These are phyloP conservation scores for Salminus brasiliensis DNA, from an alignment of 2,113 vertebrate species.

Conservation along the genomic window DNA sequence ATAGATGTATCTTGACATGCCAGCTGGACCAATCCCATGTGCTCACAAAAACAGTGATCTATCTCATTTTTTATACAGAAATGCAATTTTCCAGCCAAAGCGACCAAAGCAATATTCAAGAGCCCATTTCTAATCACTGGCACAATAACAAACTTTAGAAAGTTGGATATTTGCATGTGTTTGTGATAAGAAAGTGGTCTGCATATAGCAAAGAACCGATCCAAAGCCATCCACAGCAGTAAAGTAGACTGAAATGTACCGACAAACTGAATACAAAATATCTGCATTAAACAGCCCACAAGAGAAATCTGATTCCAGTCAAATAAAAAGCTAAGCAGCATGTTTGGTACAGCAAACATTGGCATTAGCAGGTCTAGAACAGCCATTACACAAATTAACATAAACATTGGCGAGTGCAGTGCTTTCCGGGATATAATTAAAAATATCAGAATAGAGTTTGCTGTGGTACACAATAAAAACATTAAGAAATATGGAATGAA, in stretches of 20 bases:
- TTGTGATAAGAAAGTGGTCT: background rate
- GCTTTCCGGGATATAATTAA: background rate
- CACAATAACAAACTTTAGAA: background rate
- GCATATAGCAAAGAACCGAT: slow-evolving; percentile 2
- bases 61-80: background rate
- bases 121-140: background rate
- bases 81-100: background rate
- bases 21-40: background rate
- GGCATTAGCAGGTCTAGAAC: background rate
- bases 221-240: background rate
- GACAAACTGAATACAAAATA: background rate
- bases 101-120: background rate
- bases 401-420: background rate
- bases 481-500: background rate
- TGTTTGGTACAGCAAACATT: background rate
- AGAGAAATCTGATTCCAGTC: background rate
- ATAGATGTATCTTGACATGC: background rate
- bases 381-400: background rate
- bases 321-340: background rate
- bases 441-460: background rate
- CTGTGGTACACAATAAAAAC: background rate
- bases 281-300: background rate
- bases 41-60: background rate
- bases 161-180: background rate
- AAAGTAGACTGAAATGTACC: background rate